Evolutionary conservation across 2,113 vertebrate species (phyloP), one percentile per base, ranked within the genome.

Genomic region (Leucoraja erinaceus): DNA sequence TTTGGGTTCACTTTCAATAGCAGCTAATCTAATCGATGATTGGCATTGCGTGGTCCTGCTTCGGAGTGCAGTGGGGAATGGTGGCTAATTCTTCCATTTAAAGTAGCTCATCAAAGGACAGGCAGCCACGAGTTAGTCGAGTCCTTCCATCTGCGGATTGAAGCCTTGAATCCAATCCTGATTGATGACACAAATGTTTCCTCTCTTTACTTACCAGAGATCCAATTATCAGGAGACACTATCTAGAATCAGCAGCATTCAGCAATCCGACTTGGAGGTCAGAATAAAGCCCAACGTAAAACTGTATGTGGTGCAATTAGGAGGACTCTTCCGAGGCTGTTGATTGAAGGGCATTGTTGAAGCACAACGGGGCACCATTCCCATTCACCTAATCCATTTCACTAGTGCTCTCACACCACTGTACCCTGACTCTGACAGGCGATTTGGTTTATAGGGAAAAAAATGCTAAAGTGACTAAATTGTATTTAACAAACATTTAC

Each of bases 291-390:
- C 66, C 38, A 72, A 91, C 72, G 66, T 38, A 72, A 70, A 91
- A 72, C 22, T 47, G 66, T 54, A 74, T 38, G 25, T 28, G 90
- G 38, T 72, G 90, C 90, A 54, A 63, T 74, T 28, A 54, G 38
- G 7, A n/a, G 83, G 12, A 22, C 31, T 72, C 68, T 72, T 91
- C 90, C 54, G 38, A 91, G 90, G 9, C 22, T 72, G 31, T 91
- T 91, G 66, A 91, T 91, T 38, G 70, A 91, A 38, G 66, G 90
- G 33, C 83, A 88, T 91, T 91, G 66, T 70, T 91, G 14, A 63
- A 63, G 59, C 83, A 33, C 83, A 88, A 63, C 28, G 83, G 83
- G 47, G 7, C 68, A 72, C 20, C 18, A 47, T 72, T 72, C 47
- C 68, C 66, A 91, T 28, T 28, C n/a, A 63, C 83, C 90, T 91